These are phyloP conservation scores for Nansenia antarctica DNA, from an alignment of 2,113 vertebrate species.

Conservation along the genomic window DNA sequence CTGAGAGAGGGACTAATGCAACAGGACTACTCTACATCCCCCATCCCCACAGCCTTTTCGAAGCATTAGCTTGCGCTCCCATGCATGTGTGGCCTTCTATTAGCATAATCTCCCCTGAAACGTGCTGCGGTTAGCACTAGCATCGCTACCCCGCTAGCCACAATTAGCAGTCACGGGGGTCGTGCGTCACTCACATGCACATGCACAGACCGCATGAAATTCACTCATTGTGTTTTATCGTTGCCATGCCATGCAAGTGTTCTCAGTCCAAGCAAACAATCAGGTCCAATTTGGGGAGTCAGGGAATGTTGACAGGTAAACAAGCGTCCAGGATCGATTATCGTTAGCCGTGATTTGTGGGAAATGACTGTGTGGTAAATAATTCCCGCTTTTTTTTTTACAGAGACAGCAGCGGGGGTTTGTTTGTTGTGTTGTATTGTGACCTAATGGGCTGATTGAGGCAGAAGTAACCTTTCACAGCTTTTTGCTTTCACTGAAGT, in stretches of 20 bases:
- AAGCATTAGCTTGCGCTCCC: constrained; percentile 9
- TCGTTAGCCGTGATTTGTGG: neutral
- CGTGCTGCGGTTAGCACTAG: constrained; percentile 13
- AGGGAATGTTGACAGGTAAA: neutral
- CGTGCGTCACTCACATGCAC: no score
- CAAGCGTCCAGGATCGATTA: neutral
- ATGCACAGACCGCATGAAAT: neutral
- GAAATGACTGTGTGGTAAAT: neutral
- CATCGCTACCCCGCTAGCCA: neutral
- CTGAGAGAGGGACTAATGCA: no score
- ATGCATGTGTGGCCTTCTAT: constrained; percentile 12
- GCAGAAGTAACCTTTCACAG: no score
- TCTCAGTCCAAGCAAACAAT: neutral
- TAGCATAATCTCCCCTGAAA: constrained; percentile 18
- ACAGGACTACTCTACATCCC: constrained; percentile 12
- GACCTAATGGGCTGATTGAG: neutral
- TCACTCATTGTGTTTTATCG: neutral
- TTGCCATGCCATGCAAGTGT: neutral
- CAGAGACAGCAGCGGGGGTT: no score
- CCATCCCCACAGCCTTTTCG: constrained; percentile 9
- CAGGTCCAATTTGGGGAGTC: neutral
- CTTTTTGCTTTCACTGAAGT: no score
- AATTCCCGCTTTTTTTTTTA: neutral
- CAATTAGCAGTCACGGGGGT: no score
- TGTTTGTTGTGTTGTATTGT: neutral